Evolutionary conservation across 1,140 invertebrate species (phyloP), one percentile per base, ranked within the genome.

Genomic region (Idris sp.): DNA sequence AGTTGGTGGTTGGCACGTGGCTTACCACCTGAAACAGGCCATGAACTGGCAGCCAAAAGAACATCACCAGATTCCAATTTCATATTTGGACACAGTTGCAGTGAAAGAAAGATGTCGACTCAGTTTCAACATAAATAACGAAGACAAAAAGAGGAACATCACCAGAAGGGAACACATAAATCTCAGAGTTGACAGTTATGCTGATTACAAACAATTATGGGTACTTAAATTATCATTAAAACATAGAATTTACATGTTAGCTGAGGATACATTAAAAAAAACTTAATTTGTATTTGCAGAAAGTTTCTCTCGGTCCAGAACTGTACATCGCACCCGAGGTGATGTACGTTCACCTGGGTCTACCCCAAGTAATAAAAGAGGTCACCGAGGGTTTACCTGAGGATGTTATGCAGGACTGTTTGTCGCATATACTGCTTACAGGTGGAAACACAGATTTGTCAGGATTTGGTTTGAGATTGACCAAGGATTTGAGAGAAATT

Each of bases 401-500:
- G 28, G 79, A 84, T 14, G 67, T 83, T 56, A 81, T 84, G 54
- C 82, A 86, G 6, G 85, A 89, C 71, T 88, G 87, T 44, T 77
- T 89, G 13, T 87, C 86, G 0, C 82, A 87, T 31, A 88, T 89
- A 64, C 75, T 89, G 41, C 77, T 89, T n/a, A 89, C 88, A 9
- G 89, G 88, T 56, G 88, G 88, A 6, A 89, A 89, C 69, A 89
- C 88, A 28, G 87, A 88, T 61, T 76, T 89, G 19, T 79, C 84
- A 16, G 88, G 88, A 46, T 89, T 89, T 54, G 80, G 83, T 13
- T 68, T 84, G 9, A 81, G 89, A 76, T 77, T 89, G 35, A 83
- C 81, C 8, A 84, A 84, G 61, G 89, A 89, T 81, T 76, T 89
- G 33, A 74, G 79, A 19, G 85, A 88, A 51, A 46, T 84, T 43